phyloP scores from a whole-genome alignment of 2,888 invertebrate species.

The Danaus chrysippus region DNA sequence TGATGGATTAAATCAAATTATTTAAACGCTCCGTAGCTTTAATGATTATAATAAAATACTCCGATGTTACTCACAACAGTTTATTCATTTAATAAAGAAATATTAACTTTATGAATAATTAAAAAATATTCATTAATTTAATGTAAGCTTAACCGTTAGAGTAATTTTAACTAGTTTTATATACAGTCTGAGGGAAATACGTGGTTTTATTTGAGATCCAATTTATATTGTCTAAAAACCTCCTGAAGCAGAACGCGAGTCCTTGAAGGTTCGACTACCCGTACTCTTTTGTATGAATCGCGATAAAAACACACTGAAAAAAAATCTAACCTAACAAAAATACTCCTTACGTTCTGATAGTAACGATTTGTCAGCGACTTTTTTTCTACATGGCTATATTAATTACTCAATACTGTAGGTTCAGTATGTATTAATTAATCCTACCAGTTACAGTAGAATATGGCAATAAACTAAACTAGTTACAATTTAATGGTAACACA shows the following conservation, averaged over 20 bases:
- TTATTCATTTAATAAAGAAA: too few relatives aligned
- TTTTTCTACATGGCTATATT: slow-evolving; percentile 53
- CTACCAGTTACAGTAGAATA: slow-evolving; percentile 21
- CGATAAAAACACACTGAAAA: slow-evolving; percentile 51
- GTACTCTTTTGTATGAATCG: slow-evolving; percentile 55
- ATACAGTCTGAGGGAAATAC: background rate
- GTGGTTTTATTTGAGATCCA: slow-evolving; percentile 21
- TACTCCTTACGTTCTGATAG: slow-evolving; percentile 51
- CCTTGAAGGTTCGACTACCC: slow-evolving; percentile 73
- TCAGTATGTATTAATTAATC: slow-evolving; percentile 49
- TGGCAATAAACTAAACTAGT: background rate
- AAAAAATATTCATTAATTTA: too few relatives aligned
- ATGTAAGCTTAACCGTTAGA: too few relatives aligned
- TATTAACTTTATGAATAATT: too few relatives aligned
- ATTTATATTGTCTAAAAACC: slow-evolving; percentile 34
- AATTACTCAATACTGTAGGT: slow-evolving; percentile 53
- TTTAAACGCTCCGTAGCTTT: slow-evolving; percentile 43
- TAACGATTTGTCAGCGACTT: slow-evolving; percentile 68
- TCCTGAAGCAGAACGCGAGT: slow-evolving; percentile 66
- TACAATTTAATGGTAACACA: too few relatives aligned
- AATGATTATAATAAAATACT: too few relatives aligned
- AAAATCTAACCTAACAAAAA: slow-evolving; percentile 48
- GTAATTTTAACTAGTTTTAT: background rate
- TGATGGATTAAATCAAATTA: slow-evolving; percentile 64
- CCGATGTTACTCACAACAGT: too few relatives aligned